Conservation (phyloP, 35 echinoderm and acorn worm species). For the Holothuria glaberrima region DNA sequence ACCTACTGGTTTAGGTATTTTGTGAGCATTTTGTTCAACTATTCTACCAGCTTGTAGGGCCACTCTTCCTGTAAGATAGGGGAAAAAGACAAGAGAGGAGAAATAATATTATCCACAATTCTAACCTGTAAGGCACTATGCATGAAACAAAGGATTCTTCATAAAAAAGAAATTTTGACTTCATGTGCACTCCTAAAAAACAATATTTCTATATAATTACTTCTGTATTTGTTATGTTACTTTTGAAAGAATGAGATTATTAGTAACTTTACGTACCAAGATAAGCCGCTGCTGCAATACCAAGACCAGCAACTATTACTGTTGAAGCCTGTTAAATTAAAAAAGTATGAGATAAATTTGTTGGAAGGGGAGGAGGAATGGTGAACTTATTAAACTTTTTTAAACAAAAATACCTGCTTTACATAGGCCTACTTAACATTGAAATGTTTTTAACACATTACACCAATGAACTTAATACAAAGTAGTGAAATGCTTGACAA, state of each 20-base stretch:
- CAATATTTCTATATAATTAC: not conserved
- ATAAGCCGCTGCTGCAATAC: conserved; percentile 46
- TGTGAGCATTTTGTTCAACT: conserved; percentile 84
- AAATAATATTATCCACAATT: too few relatives aligned
- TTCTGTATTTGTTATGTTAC: not conserved
- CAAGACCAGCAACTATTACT: conserved; percentile 46
- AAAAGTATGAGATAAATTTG: not conserved
- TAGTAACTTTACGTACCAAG: not conserved
- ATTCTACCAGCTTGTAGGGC: conserved; percentile 79
- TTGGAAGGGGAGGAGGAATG: too few relatives aligned
- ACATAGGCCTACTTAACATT: too few relatives aligned
- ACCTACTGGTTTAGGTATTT: conserved; percentile 94
- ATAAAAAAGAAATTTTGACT: too few relatives aligned
- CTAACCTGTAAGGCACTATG: too few relatives aligned
- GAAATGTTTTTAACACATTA: too few relatives aligned
- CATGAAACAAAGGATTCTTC: too few relatives aligned
- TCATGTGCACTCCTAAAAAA: not conserved
- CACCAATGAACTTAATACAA: too few relatives aligned
- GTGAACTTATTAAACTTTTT: too few relatives aligned
- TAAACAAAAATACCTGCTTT: too few relatives aligned
- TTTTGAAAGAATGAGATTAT: not conserved
- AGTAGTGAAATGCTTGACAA: too few relatives aligned
- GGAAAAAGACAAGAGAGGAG: not conserved
- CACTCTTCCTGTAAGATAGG: conserved; percentile 64
- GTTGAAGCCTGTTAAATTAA: conserved; percentile 33